Conservation (phyloP, 2,888 invertebrate species). For the Cosmia trapezina region DNA sequence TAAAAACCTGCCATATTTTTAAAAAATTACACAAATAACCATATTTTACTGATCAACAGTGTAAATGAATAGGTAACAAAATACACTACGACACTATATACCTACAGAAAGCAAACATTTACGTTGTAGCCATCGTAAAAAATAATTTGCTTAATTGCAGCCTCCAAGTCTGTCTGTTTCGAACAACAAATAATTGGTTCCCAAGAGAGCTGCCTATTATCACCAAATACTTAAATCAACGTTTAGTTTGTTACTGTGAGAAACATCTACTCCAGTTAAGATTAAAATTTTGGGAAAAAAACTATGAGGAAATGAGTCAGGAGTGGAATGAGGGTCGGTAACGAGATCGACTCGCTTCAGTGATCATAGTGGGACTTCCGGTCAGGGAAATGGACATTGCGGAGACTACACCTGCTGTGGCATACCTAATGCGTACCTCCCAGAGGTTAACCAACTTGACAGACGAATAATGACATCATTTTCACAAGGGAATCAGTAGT, state of each 20-base stretch:
- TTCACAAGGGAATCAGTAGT: conserved; percentile 12
- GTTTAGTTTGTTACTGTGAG: conserved; percentile 74
- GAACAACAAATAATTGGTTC: conserved; percentile 64
- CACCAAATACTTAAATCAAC: conserved; percentile 65
- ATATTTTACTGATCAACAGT: conserved; percentile 1
- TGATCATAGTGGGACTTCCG: conserved; percentile 82
- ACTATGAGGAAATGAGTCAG: conserved; percentile 85
- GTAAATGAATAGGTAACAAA: conserved; percentile 30
- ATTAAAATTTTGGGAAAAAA: conserved; percentile 74
- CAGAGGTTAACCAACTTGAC: conserved; percentile 25
- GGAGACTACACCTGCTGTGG: conserved; percentile 73
- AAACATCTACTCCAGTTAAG: conserved; percentile 76
- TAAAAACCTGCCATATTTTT: not conserved
- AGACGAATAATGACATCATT: conserved; percentile 24
- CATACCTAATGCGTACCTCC: conserved; percentile 43
- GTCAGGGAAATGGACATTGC: conserved; percentile 72
- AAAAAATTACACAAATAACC: not conserved
- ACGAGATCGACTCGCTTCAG: conserved; percentile 82
- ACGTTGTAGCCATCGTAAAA: conserved; percentile 54
- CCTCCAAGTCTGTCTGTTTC: conserved; percentile 48
- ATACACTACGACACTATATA: not conserved
- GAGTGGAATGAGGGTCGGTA: conserved; percentile 78
- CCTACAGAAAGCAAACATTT: conserved; percentile 36
- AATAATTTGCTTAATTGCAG: conserved; percentile 64
- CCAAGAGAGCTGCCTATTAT: conserved; percentile 67